A percentile compares a stretch with the other conserved stretches of the same genome.
phyloP scores from a whole-genome alignment of 2,888 invertebrate species.

The Macaria liturata region DNA sequence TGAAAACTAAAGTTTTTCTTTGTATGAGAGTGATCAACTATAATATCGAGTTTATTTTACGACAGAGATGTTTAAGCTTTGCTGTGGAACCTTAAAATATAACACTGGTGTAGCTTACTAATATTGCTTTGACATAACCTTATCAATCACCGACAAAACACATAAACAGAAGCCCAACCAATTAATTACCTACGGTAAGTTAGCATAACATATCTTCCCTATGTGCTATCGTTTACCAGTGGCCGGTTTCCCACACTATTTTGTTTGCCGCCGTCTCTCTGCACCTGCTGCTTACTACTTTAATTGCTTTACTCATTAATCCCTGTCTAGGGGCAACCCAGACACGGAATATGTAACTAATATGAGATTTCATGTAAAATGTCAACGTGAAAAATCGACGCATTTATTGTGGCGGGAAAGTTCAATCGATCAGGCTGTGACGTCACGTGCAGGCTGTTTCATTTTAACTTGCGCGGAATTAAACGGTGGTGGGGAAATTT shows the following conservation, averaged over 20 bases:
- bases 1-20: too few relatives aligned
- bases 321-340: slow-evolving; percentile 61
- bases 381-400: slow-evolving; percentile 43
- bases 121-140: too few relatives aligned
- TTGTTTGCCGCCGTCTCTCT: slow-evolving; percentile 59
- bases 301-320: slow-evolving; percentile 76
- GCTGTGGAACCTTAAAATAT: too few relatives aligned
- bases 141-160: too few relatives aligned
- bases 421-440: slow-evolving; percentile 23
- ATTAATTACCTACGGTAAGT: not conserved
- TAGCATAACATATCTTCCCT: slow-evolving; percentile 28
- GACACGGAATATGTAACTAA: slow-evolving; percentile 52
- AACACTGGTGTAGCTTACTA: too few relatives aligned
- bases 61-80: too few relatives aligned
- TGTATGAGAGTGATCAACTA: too few relatives aligned
- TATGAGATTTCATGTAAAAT: slow-evolving; percentile 47
- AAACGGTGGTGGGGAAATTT: slow-evolving; percentile 6
- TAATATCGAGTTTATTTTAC: too few relatives aligned
- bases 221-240: slow-evolving; percentile 44
- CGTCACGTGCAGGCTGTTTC: slow-evolving; percentile 14
- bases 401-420: slow-evolving; percentile 26
- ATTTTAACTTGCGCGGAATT: slow-evolving; percentile 9
- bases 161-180: too few relatives aligned
- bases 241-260: slow-evolving; percentile 65
- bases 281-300: slow-evolving; percentile 78